Conservation (phyloP, 2,797 vertebrate species). For the Enoplosus armatus region DNA sequence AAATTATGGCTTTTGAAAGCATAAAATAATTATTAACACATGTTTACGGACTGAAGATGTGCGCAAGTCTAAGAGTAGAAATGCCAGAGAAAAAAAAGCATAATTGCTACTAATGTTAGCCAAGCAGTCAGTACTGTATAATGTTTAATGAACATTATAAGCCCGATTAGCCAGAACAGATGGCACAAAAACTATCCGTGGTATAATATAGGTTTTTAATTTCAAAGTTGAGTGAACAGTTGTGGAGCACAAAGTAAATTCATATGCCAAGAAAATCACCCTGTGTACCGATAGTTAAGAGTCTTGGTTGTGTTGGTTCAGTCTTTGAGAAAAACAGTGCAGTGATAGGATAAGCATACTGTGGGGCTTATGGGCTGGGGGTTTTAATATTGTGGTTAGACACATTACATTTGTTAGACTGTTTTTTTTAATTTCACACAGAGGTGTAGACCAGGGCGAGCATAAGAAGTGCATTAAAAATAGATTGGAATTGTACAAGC, state of each 20-base stretch:
- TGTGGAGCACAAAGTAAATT: conserved; percentile 48
- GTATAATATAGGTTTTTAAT: conserved; percentile 52
- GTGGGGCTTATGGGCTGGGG: neutral
- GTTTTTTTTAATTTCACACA: conserved; percentile 9
- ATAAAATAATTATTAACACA: conserved; percentile 15
- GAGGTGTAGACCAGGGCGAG: neutral
- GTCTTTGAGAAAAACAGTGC: conserved; percentile 10
- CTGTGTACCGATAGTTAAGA: conserved; percentile 18
- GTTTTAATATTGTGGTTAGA: conserved; percentile 11
- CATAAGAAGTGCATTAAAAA: neutral
- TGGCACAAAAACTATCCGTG: conserved; percentile 34
- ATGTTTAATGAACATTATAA: conserved; percentile 26
- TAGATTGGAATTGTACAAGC: neutral
- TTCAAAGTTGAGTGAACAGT: conserved; percentile 61
- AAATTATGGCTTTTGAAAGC: conserved; percentile 6
- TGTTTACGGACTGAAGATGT: neutral
- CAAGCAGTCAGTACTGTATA: conserved; percentile 14
- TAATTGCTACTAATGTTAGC: conserved; percentile 10
- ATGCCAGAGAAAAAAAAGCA: neutral
- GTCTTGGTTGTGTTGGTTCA: conserved; percentile 13
- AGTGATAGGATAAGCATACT: neutral
- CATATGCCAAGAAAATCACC: conserved; percentile 38
- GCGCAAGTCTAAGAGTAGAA: conserved; percentile 4
- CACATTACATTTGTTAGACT: conserved; percentile 8
- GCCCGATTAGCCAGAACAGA: conserved; percentile 43